Conservation (phyloP, 2,888 invertebrate species). For the Thereva unica region DNA sequence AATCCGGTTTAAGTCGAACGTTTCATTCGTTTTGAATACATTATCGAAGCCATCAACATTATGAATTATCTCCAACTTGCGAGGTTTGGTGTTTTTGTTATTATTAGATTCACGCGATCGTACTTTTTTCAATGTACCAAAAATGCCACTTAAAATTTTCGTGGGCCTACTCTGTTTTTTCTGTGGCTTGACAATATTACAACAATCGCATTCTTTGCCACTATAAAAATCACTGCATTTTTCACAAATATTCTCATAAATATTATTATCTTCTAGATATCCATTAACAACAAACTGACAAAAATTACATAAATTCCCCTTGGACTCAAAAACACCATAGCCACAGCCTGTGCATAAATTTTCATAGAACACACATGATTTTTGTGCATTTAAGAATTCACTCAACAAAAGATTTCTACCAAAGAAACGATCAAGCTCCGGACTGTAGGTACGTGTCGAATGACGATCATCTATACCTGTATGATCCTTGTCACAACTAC, state of each 20-base stretch:
- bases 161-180: neutral
- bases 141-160: constrained; percentile 33
- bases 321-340: constrained; percentile 54
- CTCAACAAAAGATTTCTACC: constrained; percentile 30
- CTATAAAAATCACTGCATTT: constrained; percentile 52
- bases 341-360: constrained; percentile 56
- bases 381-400: constrained; percentile 29
- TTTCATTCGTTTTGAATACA: constrained; percentile 54
- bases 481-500: neutral
- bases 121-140: constrained; percentile 37
- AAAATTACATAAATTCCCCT: constrained; percentile 54
- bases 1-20: constrained; percentile 54
- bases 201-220: constrained; percentile 48
- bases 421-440: constrained; percentile 19
- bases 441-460: constrained; percentile 1
- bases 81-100: constrained; percentile 21
- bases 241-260: constrained; percentile 56
- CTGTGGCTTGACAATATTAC: constrained; percentile 5
- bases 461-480: constrained; percentile 6
- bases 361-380: constrained; percentile 47
- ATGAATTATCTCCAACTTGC: constrained; percentile 53
- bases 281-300: constrained; percentile 54
- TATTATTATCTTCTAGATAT: constrained; percentile 43
- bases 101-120: constrained; percentile 26
- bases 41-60: constrained; percentile 53